Base-by-base conservation (phyloP, 2,888 invertebrate genomes). In the Hemaris fuciformis region DNA sequence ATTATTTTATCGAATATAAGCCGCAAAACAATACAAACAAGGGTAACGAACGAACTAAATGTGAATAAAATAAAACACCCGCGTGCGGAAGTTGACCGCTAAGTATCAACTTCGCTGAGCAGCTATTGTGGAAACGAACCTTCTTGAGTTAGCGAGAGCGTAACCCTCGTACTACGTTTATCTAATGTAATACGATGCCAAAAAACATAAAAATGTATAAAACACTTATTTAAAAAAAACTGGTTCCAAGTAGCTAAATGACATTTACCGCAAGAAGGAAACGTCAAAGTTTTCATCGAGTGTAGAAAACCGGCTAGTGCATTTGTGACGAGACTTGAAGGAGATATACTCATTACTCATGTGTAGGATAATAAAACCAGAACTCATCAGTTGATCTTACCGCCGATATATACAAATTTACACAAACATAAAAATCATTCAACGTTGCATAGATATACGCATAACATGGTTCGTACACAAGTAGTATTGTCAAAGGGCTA, bases 271-370 rank as follows among this genome's bases (percentile, higher is more conserved):
- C 78, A 73, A 79, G 73, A 76, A 70, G 75, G 71, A 73, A 75
- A 72, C 77, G 85, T 81, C 85, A 87, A 87, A 87, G 85, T 85
- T 85, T 72, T 70, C 74, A 71, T 74, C 69, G 74, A 73, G 75
- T 74, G 75, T 76, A 83, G 80, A 79, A 74, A 82, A 81, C 81
- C 74, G 63, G 71, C 74, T 70, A 73, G 69, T 77, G 73, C 72
- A 74, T 75, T 77, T 75, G 72, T 78, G 75, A 72, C 61, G 46
- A n/a, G 23, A 57, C 59, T 58, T 57, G 46, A 56, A 41, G 48
- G 38, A 45, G 18, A 43, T 38, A 57, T 22, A 48, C n/a, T 1
- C 7, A 15, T 10, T 22, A 48, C n/a, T 1, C 7, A 15, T 10
- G 43, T 43, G n/a, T n/a, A n/a, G n/a, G n/a, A 43, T 8, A 41